phyloP scores from a whole-genome alignment of 2,888 invertebrate genomes.

The Hymenopus coronatus region DNA sequence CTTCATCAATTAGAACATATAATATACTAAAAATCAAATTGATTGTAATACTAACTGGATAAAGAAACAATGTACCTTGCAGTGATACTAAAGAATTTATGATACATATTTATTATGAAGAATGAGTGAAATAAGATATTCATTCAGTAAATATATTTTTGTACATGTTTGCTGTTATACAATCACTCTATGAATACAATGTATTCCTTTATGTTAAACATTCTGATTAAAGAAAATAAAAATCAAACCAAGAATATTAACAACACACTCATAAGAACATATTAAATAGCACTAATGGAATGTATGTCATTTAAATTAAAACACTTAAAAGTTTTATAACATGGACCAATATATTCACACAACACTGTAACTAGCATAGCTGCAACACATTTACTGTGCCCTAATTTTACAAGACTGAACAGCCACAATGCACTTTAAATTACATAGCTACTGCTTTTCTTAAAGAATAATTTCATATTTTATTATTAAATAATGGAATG shows the following conservation, averaged over 20 bases:
- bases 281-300: not conserved
- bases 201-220: not conserved
- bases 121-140: not conserved
- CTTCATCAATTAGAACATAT: no score
- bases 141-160: not conserved
- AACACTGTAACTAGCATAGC: not conserved
- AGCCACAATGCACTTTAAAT: not conserved
- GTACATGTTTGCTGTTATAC: not conserved
- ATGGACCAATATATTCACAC: not conserved
- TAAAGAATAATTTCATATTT: not conserved
- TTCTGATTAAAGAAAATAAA: not conserved
- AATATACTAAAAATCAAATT: no score
- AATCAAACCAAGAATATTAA: not conserved
- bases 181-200: not conserved
- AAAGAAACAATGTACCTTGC: no score
- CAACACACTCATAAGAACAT: not conserved
- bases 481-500: no score
- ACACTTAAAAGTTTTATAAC: not conserved
- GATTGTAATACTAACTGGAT: no score
- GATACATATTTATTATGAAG: not conserved
- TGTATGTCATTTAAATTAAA: not conserved
- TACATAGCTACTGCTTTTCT: not conserved
- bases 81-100: no score
- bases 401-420: not conserved
- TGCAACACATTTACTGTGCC: not conserved